Evolutionary conservation across 2,888 invertebrate species (phyloP), one percentile per base, ranked within the genome.

Genomic region (Cryptosula pallasiana): DNA sequence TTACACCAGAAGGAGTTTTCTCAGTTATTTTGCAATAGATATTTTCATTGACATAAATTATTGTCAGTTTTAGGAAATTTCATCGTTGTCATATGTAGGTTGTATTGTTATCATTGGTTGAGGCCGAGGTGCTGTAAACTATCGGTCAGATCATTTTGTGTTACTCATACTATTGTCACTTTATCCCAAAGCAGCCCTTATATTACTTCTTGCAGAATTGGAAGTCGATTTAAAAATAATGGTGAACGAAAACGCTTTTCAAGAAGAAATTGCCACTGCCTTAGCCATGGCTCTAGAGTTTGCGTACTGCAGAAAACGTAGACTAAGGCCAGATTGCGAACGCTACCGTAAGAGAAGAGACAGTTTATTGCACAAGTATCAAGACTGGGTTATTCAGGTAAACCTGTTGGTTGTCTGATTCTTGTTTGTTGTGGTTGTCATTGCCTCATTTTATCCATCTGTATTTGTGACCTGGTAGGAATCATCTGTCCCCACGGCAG

Each of bases 371-470:
- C 63, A 63, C 29, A 3, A 5, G 3, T 63, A 27, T 63, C 5
- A n/a, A 2, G n/a, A 27, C n/a, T 63, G 63, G 63, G n/a, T 32
- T 63, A 32, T 63, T 20, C 63, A 63, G 63, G 63, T 63, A 32
- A 5, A n/a, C 32, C 13, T 29, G 25, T 63, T 45, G 20, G n/a
- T n/a, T n/a, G 45, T 45, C 45, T 45, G 9, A 13, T 20, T 45
- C 9, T 45, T 45, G 20, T 5, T 45, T 45, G 9, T 45, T 45
- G 20, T 45, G 45, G 45, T 20, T 13, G 9, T 45, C 5, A 20
- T 45, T 45, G 20, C 45, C 5, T 5, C 45, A 45, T 13, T 13
- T 45, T 13, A 45, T 45, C 20, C 45, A 45, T 45, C 20, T 45
- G 45, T n/a, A n/a, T n/a, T n/a, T n/a, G n/a, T n/a, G n/a, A n/a